These are phyloP conservation scores for Papilio helenus DNA, from an alignment of 1,140 invertebrate species.

Conservation along the genomic window DNA sequence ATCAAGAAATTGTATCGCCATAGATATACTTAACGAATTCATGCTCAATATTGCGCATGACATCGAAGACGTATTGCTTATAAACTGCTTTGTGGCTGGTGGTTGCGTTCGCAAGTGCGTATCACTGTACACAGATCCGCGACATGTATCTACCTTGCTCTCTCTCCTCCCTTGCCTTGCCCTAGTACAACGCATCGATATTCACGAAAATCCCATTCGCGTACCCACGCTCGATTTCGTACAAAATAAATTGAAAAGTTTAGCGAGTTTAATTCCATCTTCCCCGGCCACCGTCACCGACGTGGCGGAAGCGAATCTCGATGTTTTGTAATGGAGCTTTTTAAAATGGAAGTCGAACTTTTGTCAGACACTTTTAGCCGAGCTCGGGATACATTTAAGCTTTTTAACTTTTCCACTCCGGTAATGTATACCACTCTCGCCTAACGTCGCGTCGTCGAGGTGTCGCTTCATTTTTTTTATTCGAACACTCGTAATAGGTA, in stretches of 20 bases:
- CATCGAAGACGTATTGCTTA: conserved; percentile 55
- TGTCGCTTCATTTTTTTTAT: conserved; percentile 74
- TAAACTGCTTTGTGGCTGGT: conserved; percentile 45
- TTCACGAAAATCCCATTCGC: conserved; percentile 25
- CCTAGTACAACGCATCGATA: conserved; percentile 14
- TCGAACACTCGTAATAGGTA: conserved; percentile 64
- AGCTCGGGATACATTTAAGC: conserved; percentile 82
- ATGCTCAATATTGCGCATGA: conserved; percentile 67
- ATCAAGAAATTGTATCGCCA: conserved; percentile 49
- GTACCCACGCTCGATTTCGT: conserved; percentile 45
- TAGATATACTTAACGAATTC: conserved; percentile 74
- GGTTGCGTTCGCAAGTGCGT: conserved; percentile 11
- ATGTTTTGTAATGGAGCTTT: conserved; percentile 83
- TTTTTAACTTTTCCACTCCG: conserved; percentile 83
- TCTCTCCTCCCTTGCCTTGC: not conserved
- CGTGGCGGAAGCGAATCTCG: conserved; percentile 79
- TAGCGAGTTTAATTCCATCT: conserved; percentile 70
- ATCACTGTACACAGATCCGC: not conserved
- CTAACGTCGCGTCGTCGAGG: conserved; percentile 70
- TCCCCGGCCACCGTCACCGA: conserved; percentile 60
- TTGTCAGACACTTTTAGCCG: conserved; percentile 83
- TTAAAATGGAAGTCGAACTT: conserved; percentile 83
- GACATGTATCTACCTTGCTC: not conserved
- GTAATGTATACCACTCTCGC: conserved; percentile 80
- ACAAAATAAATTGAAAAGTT: conserved; percentile 74